Evolutionary conservation across 1,140 invertebrate species (phyloP), one percentile per base, ranked within the genome.

Genomic region (Brachionus sp.): DNA sequence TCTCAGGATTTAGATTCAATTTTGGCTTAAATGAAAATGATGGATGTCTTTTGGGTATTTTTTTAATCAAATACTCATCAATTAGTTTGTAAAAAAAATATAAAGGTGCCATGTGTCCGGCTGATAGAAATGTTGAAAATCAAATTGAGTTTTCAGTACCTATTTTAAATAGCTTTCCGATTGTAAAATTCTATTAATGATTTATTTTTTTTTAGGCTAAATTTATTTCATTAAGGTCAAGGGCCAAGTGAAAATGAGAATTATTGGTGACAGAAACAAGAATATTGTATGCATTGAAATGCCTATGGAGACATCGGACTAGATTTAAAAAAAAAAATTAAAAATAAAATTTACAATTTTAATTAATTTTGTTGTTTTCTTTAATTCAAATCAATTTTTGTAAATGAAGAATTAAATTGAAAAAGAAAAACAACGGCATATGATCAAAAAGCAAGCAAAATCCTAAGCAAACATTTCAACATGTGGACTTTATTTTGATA

Each of bases 401-500:
- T 66, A 66, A 29, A 23, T 39, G 16, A 53, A 53, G 50, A 53
- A 53, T 66, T 35, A 66, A 66, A 66, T 53, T 53, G 29, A 66
- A 66, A 33, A 13, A 25, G 29, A 66, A 66, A 66, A 66, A 70
- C 29, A 70, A 70, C 66, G 66, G 66, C 66, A 70, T 35, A 35
- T 70, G 29, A 70, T 35, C n/a, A 37, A 70, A 70, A 70, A 70
- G 50, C 50, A 53, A 53, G 50, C n/a, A 35, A 64, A 70, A 35
- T 70, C 66, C 66, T 70, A 70, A 42, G 35, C 35, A 70, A 70
- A 70, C 16, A 70, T 37, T 70, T 37, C 35, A 70, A 70, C 66
- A 70, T 70, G 66, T 70, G 66, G 35, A 70, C 50, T 53, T 53
- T 53, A 70, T 70, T 37, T 70, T 70, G 66, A 70, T 37, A 70